phyloP scores from a whole-genome alignment of 64 coral and sea anemone species.

The Montipora cactus region DNA sequence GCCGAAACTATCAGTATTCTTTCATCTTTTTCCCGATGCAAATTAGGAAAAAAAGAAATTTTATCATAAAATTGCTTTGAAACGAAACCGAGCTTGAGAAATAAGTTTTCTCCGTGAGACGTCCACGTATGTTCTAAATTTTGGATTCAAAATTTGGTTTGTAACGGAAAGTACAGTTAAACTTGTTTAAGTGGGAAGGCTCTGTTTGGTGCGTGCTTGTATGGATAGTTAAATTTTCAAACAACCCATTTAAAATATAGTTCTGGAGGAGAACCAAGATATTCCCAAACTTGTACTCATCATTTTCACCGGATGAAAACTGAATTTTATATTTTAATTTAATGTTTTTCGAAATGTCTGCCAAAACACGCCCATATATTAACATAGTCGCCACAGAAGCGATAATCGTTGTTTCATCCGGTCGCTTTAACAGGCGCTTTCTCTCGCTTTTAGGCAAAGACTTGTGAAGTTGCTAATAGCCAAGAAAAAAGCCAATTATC shows the following conservation, averaged over 20 bases:
- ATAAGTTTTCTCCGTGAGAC: not conserved
- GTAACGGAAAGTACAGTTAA: too few species aligned
- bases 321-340: conserved; percentile 1
- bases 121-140: too few species aligned
- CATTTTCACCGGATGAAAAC: not conserved
- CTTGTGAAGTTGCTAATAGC: conserved; percentile 15
- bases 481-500: conserved; percentile 13
- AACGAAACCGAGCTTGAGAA: not conserved
- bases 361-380: not conserved
- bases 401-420: not conserved
- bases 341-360: not conserved
- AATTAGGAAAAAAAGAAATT: not conserved
- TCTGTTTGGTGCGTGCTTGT: too few species aligned
- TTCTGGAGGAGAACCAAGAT: not conserved
- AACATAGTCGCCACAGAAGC: not conserved
- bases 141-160: too few species aligned
- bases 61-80: not conserved
- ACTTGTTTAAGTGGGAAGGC: too few species aligned
- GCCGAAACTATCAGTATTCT: conserved; percentile 33
- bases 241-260: not conserved
- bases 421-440: not conserved
- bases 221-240: not conserved
- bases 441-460: conserved; percentile 25
- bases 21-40: not conserved
- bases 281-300: not conserved